phyloP scores from a whole-genome alignment of 2,797 vertebrate species.

The Rhinophrynus dorsalis region DNA sequence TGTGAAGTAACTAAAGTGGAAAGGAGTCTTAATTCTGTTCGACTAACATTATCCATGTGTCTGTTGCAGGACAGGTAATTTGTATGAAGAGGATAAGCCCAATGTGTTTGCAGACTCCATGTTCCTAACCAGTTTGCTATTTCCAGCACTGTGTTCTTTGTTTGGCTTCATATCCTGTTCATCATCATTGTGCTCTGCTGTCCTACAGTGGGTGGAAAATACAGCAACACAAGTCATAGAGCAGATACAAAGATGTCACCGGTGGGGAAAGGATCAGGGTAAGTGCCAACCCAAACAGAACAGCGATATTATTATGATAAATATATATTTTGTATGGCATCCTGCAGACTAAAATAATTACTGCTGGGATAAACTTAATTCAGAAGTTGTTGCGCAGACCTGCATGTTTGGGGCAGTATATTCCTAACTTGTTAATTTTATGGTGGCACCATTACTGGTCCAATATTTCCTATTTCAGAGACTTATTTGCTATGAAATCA shows the following conservation, averaged over 20 bases:
- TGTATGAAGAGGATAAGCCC: constrained; percentile 85
- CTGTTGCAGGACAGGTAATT: constrained; percentile 65
- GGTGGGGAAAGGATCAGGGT: not conserved
- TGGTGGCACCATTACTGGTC: too few species aligned
- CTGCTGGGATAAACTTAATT: too few species aligned
- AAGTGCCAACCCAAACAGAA: not conserved
- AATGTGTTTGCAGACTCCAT: constrained; percentile 83
- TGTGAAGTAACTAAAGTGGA: too few species aligned
- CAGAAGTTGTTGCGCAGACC: too few species aligned
- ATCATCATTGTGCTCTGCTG: constrained; percentile 47
- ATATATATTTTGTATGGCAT: too few species aligned
- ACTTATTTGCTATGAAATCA: too few species aligned
- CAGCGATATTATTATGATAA: too few species aligned
- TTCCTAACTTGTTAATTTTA: too few species aligned
- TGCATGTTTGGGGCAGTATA: too few species aligned
- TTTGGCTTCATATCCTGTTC: constrained; percentile 60
- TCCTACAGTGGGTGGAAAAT: constrained; percentile 68
- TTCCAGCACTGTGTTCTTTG: constrained; percentile 75
- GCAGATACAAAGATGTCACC: constrained; percentile 63
- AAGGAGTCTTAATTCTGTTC: too few species aligned
- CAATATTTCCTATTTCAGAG: too few species aligned
- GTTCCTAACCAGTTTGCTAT: constrained; percentile 67
- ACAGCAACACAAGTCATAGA: constrained; percentile 52
- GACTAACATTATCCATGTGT: not conserved
- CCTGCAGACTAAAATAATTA: too few species aligned